A percentile compares a stretch with the other conserved stretches of the same genome.
Evolutionary conservation across 1,140 invertebrate genomes (phyloP).

Genomic region (Eciton burchellii): DNA sequence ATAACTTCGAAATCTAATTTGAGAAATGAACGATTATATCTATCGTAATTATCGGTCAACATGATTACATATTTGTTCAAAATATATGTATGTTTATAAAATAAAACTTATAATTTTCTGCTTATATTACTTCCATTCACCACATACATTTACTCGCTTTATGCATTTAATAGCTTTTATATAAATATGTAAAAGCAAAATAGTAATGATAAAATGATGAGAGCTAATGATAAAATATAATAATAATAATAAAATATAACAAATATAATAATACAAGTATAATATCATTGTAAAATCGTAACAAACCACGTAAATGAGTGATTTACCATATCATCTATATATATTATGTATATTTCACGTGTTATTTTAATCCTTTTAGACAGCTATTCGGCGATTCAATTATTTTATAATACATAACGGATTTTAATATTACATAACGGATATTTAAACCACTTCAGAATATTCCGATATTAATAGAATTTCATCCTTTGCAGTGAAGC

Average conservation of each 20-base stretch:
- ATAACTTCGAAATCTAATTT: no score
- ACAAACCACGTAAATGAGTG: neutral
- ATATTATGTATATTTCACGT: neutral
- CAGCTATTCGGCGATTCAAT: neutral
- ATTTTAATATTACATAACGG: neutral
- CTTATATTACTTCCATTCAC: no score
- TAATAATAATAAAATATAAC: slow-evolving; percentile 7
- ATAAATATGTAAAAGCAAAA: neutral
- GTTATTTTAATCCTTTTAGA: neutral
- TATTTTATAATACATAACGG: neutral
- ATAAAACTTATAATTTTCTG: no score
- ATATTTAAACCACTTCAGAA: neutral
- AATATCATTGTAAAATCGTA: neutral
- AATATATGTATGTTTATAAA: no score
- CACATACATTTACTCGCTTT: no score
- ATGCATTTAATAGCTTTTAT: no score
- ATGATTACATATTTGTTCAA: no score
- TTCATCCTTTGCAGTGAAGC: neutral
- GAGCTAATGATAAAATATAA: neutral
- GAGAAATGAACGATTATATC: no score
- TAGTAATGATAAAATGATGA: slow-evolving; percentile 11
- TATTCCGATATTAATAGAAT: slow-evolving; percentile 1
- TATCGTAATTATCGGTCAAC: no score
- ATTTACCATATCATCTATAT: neutral
- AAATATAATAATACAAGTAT: slow-evolving; percentile 16